Evolutionary conservation across 1,140 invertebrate genomes (phyloP).

Genomic region (Venustaconcha ellipsiformis): DNA sequence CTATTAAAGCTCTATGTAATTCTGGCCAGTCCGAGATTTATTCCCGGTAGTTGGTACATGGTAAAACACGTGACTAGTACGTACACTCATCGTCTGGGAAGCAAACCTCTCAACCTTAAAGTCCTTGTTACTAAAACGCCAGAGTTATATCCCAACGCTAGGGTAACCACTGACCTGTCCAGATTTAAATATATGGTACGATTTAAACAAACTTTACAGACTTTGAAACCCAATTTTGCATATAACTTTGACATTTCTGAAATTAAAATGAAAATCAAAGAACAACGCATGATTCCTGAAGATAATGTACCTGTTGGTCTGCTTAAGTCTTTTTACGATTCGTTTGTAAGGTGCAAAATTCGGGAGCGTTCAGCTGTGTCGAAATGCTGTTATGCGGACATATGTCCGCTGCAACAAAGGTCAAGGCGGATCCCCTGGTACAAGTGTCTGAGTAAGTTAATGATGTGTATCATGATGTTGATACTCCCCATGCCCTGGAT

Average conservation of each 20-base stretch:
- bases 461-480: constrained; percentile 4
- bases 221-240: constrained; percentile 1
- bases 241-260: constrained; percentile 4
- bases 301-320: constrained; percentile 19
- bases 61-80: neutral
- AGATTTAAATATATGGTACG: constrained; percentile 16
- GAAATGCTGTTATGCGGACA: constrained; percentile 13
- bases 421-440: constrained; percentile 5
- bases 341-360: constrained; percentile 26
- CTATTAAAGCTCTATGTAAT: constrained; percentile 8
- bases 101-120: neutral
- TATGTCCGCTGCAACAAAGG: neutral
- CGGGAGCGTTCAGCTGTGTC: constrained; percentile 1
- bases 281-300: constrained; percentile 6
- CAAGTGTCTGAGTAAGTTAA: constrained; percentile 5
- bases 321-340: constrained; percentile 10
- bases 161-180: constrained; percentile 1
- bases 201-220: constrained; percentile 6
- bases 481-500: constrained; percentile 7
- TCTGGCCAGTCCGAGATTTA: constrained; percentile 19
- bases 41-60: constrained; percentile 9
- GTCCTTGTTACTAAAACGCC: constrained; percentile 8
- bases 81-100: neutral
- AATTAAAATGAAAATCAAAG: constrained; percentile 1
- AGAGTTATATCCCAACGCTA: constrained; percentile 1